phyloP scores from a whole-genome alignment of 2,113 vertebrate species.

The Stegastes partitus region DNA sequence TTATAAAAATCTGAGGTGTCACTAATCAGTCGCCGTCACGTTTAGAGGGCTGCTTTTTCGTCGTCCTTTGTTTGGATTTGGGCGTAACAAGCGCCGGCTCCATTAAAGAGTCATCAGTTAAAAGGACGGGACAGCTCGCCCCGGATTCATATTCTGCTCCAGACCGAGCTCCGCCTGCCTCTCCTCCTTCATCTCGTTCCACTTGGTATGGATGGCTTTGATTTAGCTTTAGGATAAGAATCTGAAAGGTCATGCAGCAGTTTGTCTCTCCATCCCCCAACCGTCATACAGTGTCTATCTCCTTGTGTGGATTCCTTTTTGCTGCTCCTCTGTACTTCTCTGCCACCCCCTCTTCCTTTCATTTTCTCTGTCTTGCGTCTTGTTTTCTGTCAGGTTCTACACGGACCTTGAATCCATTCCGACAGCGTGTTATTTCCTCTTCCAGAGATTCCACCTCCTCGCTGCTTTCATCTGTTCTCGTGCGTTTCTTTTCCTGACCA shows the following conservation, averaged over 20 bases:
- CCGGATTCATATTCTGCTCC: slow-evolving; percentile 55
- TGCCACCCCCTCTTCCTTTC: background rate
- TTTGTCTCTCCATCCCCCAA: slow-evolving; percentile 37
- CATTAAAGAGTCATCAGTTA: slow-evolving; percentile 66
- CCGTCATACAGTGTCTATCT: slow-evolving; percentile 12
- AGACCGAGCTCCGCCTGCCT: slow-evolving; percentile 22
- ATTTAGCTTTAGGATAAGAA: slow-evolving; percentile 61
- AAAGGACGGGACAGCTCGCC: slow-evolving; percentile 53
- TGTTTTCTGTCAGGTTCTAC: slow-evolving; percentile 20
- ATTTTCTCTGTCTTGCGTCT: background rate
- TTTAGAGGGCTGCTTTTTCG: slow-evolving; percentile 5
- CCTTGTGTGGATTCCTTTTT: slow-evolving; percentile 3
- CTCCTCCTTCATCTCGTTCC: slow-evolving; percentile 47
- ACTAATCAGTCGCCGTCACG: slow-evolving; percentile 44
- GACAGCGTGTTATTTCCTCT: slow-evolving; percentile 40
- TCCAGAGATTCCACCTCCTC: slow-evolving; percentile 23
- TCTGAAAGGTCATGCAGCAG: slow-evolving; percentile 59
- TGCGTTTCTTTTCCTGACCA: slow-evolving; percentile 6
- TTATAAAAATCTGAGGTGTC: slow-evolving; percentile 40
- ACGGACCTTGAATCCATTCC: background rate
- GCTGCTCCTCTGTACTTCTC: slow-evolving; percentile 1
- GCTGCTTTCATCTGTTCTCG: slow-evolving; percentile 42
- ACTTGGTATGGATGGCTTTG: slow-evolving; percentile 53
- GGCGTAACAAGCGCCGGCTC: slow-evolving; percentile 41
- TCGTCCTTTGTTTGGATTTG: slow-evolving; percentile 43